These are phyloP conservation scores for Xenus cinereus DNA, from an alignment of 2,113 vertebrate species.

Conservation along the genomic window DNA sequence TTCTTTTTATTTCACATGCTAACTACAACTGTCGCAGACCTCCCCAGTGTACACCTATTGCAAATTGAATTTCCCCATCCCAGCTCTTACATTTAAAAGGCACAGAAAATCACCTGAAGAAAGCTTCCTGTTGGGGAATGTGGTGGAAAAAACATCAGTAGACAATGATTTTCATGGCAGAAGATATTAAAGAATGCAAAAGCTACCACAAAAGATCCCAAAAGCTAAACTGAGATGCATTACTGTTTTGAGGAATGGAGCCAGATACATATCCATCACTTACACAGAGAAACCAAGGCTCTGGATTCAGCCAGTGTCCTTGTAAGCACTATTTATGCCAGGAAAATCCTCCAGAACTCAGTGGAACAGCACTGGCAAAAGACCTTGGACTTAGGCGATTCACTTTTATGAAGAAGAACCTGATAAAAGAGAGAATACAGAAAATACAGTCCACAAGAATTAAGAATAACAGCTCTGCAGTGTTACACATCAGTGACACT, in stretches of 20 bases:
- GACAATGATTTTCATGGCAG: neutral
- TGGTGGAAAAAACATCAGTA: neutral
- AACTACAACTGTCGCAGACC: neutral
- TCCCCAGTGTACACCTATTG: neutral
- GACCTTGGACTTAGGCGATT: neutral
- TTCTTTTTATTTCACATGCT: neutral
- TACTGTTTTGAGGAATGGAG: neutral
- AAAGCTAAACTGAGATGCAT: neutral
- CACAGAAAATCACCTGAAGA: neutral
- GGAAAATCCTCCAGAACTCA: neutral
- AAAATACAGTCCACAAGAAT: neutral
- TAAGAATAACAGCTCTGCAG: neutral
- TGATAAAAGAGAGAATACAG: neutral
- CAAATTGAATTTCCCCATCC: neutral
- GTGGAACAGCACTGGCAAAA: neutral
- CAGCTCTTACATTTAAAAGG: neutral
- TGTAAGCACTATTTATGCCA: neutral
- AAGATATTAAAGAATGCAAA: neutral
- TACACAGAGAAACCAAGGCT: neutral
- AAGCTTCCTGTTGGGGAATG: neutral
- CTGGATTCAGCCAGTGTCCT: neutral
- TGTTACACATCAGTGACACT: neutral
- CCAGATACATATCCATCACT: neutral
- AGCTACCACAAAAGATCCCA: neutral
- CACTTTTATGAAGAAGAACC: neutral